Percentiles rank a stretch among this genome's conserved stretches.
Evolutionary conservation across 2,797 vertebrate genomes (phyloP).

Genomic region (Rallus crepitans): DNA sequence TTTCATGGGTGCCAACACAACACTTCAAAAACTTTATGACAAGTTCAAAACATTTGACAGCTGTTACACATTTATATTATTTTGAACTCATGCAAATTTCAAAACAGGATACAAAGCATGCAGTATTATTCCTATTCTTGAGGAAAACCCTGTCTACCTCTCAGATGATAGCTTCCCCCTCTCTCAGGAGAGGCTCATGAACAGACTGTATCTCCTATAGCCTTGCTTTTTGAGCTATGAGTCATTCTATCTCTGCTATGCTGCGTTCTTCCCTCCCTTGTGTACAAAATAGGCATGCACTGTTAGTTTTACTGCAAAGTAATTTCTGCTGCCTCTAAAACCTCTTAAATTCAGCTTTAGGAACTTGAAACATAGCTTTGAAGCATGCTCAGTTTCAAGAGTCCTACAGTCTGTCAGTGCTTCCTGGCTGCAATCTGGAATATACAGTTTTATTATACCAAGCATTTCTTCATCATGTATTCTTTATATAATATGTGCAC

Average conservation of each 20-base stretch:
- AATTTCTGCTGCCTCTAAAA: slow-evolving; percentile 20
- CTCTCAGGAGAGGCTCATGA: not conserved
- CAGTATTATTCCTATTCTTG: not conserved
- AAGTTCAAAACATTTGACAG: not conserved
- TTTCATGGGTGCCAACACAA: not conserved
- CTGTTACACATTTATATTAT: not conserved
- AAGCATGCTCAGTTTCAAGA: not conserved
- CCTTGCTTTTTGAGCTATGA: not conserved
- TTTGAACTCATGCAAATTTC: slow-evolving; percentile 15
- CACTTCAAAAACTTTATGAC: not conserved
- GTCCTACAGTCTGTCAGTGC: not conserved
- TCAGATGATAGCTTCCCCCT: not conserved
- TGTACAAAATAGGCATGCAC: slow-evolving; percentile 6
- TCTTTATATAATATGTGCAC: slow-evolving; percentile 40
- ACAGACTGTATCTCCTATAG: not conserved
- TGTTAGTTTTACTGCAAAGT: slow-evolving; percentile 53
- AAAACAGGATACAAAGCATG: not conserved
- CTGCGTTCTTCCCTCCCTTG: not conserved
- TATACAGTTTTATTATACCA: not conserved
- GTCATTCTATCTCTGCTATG: not conserved
- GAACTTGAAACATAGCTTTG: slow-evolving; percentile 38
- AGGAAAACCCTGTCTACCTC: not conserved
- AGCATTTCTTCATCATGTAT: slow-evolving; percentile 7
- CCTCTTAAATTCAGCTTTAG: slow-evolving; percentile 32
- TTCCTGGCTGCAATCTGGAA: slow-evolving; percentile 7